These are phyloP conservation scores for Bathynomus jamesi DNA, from an alignment of 1,140 invertebrate species.

Conservation along the genomic window DNA sequence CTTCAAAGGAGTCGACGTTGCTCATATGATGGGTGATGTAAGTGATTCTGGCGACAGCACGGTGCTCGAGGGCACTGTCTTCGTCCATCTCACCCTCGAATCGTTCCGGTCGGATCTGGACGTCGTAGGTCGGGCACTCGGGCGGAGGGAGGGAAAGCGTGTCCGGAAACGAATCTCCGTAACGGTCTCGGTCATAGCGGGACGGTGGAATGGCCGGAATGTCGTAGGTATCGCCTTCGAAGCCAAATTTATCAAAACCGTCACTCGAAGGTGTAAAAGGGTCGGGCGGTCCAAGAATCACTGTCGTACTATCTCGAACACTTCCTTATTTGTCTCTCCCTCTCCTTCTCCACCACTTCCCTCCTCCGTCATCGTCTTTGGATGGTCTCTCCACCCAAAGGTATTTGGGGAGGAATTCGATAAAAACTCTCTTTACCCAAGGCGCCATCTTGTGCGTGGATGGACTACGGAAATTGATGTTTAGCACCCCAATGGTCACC, in stretches of 20 bases:
- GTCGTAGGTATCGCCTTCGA: conserved; percentile 29
- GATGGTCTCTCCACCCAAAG: conserved; percentile 61
- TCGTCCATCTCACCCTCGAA: conserved; percentile 52
- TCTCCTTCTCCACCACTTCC: conserved; percentile 14
- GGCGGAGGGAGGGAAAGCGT: conserved; percentile 36
- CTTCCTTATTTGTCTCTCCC: conserved; percentile 15
- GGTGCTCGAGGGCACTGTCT: conserved; percentile 55
- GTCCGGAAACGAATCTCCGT: conserved; percentile 32
- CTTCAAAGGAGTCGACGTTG: conserved; percentile 89
- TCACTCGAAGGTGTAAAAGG: conserved; percentile 30
- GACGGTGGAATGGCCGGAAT: conserved; percentile 32
- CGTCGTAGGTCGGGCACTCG: conserved; percentile 20
- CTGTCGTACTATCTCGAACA: background rate
- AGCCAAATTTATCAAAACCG: conserved; percentile 30
- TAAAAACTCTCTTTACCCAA: conserved; percentile 82
- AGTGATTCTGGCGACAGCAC: conserved; percentile 76
- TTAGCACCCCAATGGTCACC: conserved; percentile 94
- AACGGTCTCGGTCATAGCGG: conserved; percentile 32
- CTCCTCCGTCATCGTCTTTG: conserved; percentile 38
- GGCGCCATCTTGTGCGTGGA: conserved; percentile 93
- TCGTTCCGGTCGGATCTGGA: conserved; percentile 68
- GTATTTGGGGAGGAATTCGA: conserved; percentile 38
- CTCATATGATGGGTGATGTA: conserved; percentile 90
- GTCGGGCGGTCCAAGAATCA: background rate
- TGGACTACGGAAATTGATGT: conserved; percentile 93